These are phyloP conservation scores for Eublepharis macularius DNA, from an alignment of 2,113 vertebrate genomes.

Conservation along the genomic window DNA sequence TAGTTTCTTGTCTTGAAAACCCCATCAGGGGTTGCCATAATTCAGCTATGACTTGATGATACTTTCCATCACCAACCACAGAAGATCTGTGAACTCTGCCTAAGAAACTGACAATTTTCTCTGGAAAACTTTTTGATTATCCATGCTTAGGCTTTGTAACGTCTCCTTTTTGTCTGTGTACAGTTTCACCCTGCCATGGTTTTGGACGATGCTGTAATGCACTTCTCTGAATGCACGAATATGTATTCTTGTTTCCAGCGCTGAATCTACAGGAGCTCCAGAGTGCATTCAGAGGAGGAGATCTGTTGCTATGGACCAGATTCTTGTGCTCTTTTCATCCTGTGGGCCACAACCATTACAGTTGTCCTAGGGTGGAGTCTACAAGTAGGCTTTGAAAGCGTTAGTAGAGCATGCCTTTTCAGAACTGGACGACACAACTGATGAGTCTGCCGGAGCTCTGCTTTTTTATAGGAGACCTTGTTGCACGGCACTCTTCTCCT, in stretches of 20 bases:
- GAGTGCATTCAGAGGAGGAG: slow-evolving; percentile 43
- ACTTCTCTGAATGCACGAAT: not conserved
- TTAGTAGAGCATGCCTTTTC: slow-evolving; percentile 66
- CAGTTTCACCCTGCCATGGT: not conserved
- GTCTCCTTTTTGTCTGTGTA: not conserved
- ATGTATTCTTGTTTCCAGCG: slow-evolving; percentile 49
- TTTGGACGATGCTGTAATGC: not conserved
- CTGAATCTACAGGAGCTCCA: slow-evolving; percentile 51
- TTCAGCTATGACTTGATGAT: too few species aligned
- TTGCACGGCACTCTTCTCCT: slow-evolving; percentile 57
- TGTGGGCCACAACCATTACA: slow-evolving; percentile 63
- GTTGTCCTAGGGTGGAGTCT: slow-evolving; percentile 68
- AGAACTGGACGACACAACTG: slow-evolving; percentile 38
- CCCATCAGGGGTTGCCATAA: too few species aligned
- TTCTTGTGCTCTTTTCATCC: slow-evolving; percentile 44
- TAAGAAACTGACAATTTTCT: not conserved
- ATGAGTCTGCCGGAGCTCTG: slow-evolving; percentile 52
- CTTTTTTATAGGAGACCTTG: slow-evolving; percentile 45
- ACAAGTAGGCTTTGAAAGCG: slow-evolving; percentile 77
- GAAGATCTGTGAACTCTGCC: not conserved
- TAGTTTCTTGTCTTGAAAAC: too few species aligned
- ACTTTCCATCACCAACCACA: too few species aligned
- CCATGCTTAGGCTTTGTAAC: not conserved
- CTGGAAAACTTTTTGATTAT: too few species aligned
- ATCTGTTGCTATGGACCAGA: slow-evolving; percentile 48